Evolutionary conservation across 2,888 invertebrate genomes (phyloP).

Genomic region (Drosophila aldrichi): DNA sequence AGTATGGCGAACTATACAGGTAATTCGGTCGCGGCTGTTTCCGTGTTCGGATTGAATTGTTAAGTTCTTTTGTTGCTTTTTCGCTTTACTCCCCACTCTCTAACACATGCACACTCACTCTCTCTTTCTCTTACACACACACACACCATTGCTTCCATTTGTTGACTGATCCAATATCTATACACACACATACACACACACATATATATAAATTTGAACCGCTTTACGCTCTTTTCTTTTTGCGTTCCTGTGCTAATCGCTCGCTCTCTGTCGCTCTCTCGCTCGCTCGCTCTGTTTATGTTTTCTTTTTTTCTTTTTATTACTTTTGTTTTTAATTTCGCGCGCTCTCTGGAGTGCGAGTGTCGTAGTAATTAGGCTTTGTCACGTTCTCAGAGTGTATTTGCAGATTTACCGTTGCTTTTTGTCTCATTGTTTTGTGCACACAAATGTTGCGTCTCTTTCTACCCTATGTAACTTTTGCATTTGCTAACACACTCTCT

Average conservation of each 20-base stretch:
- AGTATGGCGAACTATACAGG: constrained; percentile 83
- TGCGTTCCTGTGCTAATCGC: constrained; percentile 16
- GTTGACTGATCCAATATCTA: constrained; percentile 15
- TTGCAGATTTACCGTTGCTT: constrained; percentile 14
- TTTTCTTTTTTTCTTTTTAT: no score
- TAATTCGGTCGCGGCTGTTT: constrained; percentile 79
- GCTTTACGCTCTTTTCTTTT: constrained; percentile 26
- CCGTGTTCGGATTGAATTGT: constrained; percentile 45
- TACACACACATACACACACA: not conserved
- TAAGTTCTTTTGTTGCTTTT: constrained; percentile 25
- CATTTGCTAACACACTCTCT: constrained; percentile 10
- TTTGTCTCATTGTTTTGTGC: constrained; percentile 15
- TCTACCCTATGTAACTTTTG: not conserved
- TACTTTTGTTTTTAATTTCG: not conserved
- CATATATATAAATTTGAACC: constrained; percentile 13
- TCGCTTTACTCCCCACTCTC: not conserved
- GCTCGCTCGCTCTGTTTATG: constrained; percentile 5
- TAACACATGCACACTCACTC: not conserved
- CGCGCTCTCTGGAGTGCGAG: constrained; percentile 10
- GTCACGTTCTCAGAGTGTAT: constrained; percentile 16
- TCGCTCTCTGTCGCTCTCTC: constrained; percentile 8
- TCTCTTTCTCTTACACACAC: constrained; percentile 3
- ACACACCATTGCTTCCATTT: constrained; percentile 9
- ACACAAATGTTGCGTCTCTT: constrained; percentile 8
- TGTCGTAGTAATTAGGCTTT: constrained; percentile 33